Percentiles rank a stretch among this genome's conserved stretches.
These are phyloP conservation scores for Choristoneura rosaceana DNA, from an alignment of 2,888 invertebrate genomes.

Conservation along the genomic window DNA sequence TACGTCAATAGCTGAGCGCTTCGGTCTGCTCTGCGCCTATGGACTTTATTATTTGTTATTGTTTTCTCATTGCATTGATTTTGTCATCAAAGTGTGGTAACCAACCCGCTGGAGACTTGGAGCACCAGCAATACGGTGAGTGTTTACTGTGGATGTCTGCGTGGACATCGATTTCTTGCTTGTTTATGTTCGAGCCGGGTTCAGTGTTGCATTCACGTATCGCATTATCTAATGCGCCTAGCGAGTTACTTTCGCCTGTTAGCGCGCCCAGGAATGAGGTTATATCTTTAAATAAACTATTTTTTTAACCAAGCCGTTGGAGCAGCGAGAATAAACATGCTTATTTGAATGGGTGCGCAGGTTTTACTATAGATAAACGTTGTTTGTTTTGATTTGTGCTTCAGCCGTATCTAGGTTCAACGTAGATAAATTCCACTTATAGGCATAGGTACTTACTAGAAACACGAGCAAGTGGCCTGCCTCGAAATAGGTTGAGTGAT, in stretches of 20 bases:
- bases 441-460: slow-evolving; percentile 1
- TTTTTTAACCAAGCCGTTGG: slow-evolving; percentile 66
- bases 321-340: slow-evolving; percentile 47
- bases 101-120: slow-evolving; percentile 49
- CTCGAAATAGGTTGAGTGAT: slow-evolving; percentile 36
- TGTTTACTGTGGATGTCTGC: slow-evolving; percentile 52
- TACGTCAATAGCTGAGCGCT: slow-evolving; percentile 64
- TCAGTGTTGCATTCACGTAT: slow-evolving; percentile 30
- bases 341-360: slow-evolving; percentile 20
- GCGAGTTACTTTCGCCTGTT: slow-evolving; percentile 70
- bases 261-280: slow-evolving; percentile 71
- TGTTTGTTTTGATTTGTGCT: slow-evolving; percentile 31
- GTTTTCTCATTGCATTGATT: slow-evolving; percentile 51
- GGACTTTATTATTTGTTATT: slow-evolving; percentile 68
- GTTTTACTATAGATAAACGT: slow-evolving; percentile 2
- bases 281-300: slow-evolving; percentile 73
- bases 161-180: slow-evolving; percentile 49
- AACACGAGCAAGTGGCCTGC: slow-evolving; percentile 13
- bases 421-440: slow-evolving; percentile 8
- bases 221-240: slow-evolving; percentile 52
- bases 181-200: slow-evolving; percentile 44
- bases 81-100: slow-evolving; percentile 58
- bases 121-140: slow-evolving; percentile 67
- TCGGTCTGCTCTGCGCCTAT: slow-evolving; percentile 49
- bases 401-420: slow-evolving; percentile 11